phyloP scores from a whole-genome alignment of 2,113 vertebrate species.

The Apaloderma vittatum region DNA sequence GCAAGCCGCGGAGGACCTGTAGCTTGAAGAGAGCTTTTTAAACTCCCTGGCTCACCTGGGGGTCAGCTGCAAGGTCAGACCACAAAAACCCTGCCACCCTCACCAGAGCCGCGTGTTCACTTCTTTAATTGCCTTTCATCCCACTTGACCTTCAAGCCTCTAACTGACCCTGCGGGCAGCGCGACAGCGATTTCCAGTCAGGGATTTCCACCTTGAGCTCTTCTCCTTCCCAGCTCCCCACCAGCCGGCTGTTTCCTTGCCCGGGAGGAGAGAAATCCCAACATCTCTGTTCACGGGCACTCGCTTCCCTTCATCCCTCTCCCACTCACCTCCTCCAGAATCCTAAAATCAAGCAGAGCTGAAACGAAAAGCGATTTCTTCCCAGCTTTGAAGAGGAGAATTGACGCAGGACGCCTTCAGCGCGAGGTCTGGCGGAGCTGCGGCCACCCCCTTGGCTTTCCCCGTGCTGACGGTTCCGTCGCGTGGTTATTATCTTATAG shows the following conservation, averaged over 20 bases:
- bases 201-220: neutral
- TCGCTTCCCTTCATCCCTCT: neutral
- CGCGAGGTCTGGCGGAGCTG: neutral
- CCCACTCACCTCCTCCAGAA: neutral
- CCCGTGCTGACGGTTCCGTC: fast-evolving
- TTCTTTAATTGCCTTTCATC: neutral
- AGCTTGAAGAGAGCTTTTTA: neutral
- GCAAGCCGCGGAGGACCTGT: neutral
- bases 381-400: neutral
- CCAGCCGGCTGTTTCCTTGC: neutral
- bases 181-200: neutral
- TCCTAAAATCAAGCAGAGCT: neutral
- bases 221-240: neutral
- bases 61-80: neutral
- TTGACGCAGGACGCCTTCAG: neutral
- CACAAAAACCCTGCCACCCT: neutral
- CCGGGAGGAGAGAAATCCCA: neutral
- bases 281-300: neutral
- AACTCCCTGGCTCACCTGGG: neutral
- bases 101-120: neutral
- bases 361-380: neutral
- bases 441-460: neutral
- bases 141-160: neutral
- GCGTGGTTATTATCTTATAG: neutral
- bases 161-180: neutral